phyloP scores from a whole-genome alignment of 2,113 vertebrate genomes.

The Platycercus adscitus region DNA sequence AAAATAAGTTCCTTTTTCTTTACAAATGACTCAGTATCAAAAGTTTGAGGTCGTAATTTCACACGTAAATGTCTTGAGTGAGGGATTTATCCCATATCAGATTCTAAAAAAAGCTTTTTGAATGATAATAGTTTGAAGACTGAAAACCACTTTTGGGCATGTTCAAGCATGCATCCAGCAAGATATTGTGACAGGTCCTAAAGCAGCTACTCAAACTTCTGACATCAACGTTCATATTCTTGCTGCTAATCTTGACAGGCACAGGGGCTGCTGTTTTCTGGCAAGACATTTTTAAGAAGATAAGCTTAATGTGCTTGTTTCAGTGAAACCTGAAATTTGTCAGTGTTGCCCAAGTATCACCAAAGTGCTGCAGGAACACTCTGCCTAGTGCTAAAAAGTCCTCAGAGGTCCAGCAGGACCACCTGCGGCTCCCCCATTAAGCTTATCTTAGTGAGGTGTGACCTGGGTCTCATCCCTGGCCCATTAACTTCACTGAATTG shows the following conservation, averaged over 20 bases:
- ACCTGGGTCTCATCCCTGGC: not conserved
- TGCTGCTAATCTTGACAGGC: slow-evolving; percentile 40
- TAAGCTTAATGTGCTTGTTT: not conserved
- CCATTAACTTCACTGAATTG: not conserved
- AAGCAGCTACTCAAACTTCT: slow-evolving; percentile 46
- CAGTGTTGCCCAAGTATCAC: not conserved
- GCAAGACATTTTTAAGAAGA: slow-evolving; percentile 9
- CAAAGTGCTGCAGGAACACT: accelerated
- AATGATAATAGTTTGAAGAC: slow-evolving; percentile 4
- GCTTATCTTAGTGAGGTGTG: not conserved
- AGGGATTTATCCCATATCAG: not conserved
- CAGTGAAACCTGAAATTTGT: not conserved
- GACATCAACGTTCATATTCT: not conserved
- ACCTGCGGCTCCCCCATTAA: not conserved
- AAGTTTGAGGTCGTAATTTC: not conserved
- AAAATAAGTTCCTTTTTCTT: not conserved
- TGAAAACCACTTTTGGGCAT: slow-evolving; percentile 20
- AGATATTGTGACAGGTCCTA: slow-evolving; percentile 49
- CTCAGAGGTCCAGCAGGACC: not conserved
- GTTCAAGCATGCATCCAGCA: slow-evolving; percentile 5
- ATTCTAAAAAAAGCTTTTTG: not conserved
- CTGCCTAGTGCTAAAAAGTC: not conserved
- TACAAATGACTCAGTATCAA: not conserved
- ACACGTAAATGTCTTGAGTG: not conserved
- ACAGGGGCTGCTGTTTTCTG: not conserved